phyloP scores from a whole-genome alignment of 2,888 invertebrate genomes.

The Eilema depressum region DNA sequence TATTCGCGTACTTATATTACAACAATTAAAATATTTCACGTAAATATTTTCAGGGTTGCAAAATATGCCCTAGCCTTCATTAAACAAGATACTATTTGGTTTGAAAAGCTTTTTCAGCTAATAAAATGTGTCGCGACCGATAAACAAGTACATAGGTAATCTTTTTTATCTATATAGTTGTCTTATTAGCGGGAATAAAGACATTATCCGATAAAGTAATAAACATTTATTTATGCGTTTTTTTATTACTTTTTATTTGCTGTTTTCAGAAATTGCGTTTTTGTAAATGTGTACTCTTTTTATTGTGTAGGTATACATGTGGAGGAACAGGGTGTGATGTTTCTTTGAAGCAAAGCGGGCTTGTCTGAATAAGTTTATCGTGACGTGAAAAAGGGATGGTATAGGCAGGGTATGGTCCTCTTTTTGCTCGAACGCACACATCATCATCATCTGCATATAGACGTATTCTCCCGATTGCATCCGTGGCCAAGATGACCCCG shows the following conservation, averaged over 20 bases:
- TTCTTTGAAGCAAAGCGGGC: not conserved
- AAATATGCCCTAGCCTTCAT: not conserved
- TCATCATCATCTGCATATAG: too few species aligned
- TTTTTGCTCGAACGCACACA: too few species aligned
- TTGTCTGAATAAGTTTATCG: too few species aligned
- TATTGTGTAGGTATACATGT: not conserved
- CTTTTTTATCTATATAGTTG: constrained; percentile 33
- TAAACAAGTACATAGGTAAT: constrained; percentile 27
- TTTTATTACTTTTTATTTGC: not conserved
- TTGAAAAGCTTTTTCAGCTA: constrained; percentile 11
- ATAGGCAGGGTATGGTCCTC: too few species aligned
- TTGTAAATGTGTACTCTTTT: not conserved
- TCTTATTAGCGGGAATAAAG: constrained; percentile 29
- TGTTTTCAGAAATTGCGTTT: not conserved
- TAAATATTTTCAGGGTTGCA: not conserved
- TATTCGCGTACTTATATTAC: not conserved
- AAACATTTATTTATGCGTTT: constrained; percentile 14
- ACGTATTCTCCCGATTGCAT: too few species aligned
- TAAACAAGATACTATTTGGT: not conserved
- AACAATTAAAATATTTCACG: not conserved
- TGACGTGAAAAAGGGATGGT: too few species aligned
- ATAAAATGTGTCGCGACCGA: constrained; percentile 32
- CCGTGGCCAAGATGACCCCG: too few species aligned
- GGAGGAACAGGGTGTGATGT: not conserved
- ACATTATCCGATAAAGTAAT: constrained; percentile 26